Conservation (phyloP, 92 coral and sea anemone species). For the Siderastrea radians region DNA sequence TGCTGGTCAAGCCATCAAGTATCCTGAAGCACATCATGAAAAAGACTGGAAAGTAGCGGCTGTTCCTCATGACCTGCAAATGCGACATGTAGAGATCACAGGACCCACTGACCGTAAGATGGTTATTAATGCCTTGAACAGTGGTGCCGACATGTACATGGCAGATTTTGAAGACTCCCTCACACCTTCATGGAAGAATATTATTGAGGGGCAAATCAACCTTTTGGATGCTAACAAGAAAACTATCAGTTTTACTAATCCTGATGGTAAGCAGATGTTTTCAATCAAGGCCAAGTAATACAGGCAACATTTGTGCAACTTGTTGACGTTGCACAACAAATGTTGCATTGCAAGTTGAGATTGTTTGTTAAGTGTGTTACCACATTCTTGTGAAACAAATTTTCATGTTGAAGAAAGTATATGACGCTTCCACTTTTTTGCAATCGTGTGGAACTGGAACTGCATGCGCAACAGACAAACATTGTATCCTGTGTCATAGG, state of each 20-base stretch:
- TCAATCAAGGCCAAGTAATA: neutral
- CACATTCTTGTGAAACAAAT: too few relatives aligned
- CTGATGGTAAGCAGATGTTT: conserved; percentile 79
- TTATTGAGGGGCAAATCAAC: conserved; percentile 94
- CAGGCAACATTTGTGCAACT: too few relatives aligned
- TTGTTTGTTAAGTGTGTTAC: too few relatives aligned
- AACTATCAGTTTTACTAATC: conserved; percentile 83
- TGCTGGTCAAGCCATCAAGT: conserved; percentile 76
- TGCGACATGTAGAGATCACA: conserved; percentile 98
- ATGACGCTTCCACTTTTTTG: too few relatives aligned
- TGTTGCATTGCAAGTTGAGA: too few relatives aligned
- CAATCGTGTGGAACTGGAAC: too few relatives aligned
- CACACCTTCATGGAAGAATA: conserved; percentile 94
- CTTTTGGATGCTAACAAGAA: conserved; percentile 92
- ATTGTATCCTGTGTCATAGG: too few relatives aligned
- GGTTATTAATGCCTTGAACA: conserved; percentile 98
- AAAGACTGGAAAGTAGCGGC: conserved; percentile 97
- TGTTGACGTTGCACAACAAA: too few relatives aligned
- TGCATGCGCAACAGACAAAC: too few relatives aligned
- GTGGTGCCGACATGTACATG: conserved; percentile 99
- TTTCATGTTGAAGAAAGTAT: too few relatives aligned
- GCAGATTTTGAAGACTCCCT: conserved; percentile 99
- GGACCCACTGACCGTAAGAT: conserved; percentile 98
- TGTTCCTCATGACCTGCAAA: conserved; percentile 94
- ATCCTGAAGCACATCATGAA: conserved; percentile 86